These are phyloP conservation scores for Drosophila infuscata DNA, from an alignment of 2,888 invertebrate genomes.

Conservation along the genomic window DNA sequence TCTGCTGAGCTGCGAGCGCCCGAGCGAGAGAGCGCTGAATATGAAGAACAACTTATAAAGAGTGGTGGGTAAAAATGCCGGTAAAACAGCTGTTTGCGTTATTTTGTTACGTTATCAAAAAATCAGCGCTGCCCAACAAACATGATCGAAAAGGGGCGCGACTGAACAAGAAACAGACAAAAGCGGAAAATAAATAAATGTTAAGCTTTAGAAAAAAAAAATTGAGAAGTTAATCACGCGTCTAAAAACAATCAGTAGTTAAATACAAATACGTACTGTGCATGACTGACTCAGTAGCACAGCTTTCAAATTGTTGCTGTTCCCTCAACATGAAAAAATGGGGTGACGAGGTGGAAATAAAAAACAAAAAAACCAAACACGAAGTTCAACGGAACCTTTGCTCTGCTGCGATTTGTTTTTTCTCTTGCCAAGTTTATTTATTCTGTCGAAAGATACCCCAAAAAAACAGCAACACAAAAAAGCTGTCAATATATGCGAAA, in stretches of 20 bases:
- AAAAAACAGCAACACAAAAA: constrained; percentile 44
- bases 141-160: constrained; percentile 22
- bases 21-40: constrained; percentile 55
- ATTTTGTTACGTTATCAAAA: constrained; percentile 36
- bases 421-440: constrained; percentile 46
- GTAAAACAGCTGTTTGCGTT: constrained; percentile 68
- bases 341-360: not conserved
- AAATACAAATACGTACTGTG: not conserved
- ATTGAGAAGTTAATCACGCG: not conserved
- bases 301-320: not conserved
- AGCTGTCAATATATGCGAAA: constrained; percentile 61
- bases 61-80: constrained; percentile 69
- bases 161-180: not conserved
- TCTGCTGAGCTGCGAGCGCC: constrained; percentile 5
- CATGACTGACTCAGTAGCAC: not conserved
- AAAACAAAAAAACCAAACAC: constrained; percentile 29
- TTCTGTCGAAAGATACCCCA: constrained; percentile 51
- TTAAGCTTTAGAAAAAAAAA: not conserved
- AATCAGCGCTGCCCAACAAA: constrained; percentile 8
- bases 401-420: constrained; percentile 28
- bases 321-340: not conserved
- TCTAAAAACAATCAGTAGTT: not conserved
- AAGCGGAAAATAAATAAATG: not conserved
- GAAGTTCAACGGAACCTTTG: constrained; percentile 69
- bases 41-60: constrained; percentile 41